Evolutionary conservation across 1,140 invertebrate species (phyloP).

Genomic region (Globodera rostochiensis): DNA sequence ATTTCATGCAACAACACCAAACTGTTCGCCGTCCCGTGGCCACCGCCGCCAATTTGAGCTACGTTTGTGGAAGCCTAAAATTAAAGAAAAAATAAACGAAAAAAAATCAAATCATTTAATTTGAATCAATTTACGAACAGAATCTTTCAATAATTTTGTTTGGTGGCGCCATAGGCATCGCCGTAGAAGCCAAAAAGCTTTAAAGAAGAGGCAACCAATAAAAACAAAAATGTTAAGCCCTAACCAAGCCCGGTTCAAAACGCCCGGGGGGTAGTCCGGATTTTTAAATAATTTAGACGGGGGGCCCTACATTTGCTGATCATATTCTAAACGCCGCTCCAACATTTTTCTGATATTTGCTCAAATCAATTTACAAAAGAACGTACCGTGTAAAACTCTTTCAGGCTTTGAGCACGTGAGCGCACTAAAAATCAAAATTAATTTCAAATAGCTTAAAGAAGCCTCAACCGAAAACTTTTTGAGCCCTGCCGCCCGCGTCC

Average conservation of each 20-base stretch:
- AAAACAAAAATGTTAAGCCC: no score
- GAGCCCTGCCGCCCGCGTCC: no score
- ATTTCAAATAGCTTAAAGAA: not conserved
- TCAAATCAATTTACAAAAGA: not conserved
- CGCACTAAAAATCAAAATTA: conserved; percentile 19
- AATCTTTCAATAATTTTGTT: no score
- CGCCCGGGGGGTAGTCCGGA: no score
- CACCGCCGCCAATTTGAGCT: not conserved
- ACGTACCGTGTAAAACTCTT: conserved; percentile 16
- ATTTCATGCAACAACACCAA: not conserved
- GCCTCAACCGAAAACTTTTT: not conserved
- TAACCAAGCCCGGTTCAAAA: no score
- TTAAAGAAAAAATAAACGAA: no score
- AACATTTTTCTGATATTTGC: not conserved
- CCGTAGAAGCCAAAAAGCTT: no score
- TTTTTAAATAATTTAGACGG: no score
- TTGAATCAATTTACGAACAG: no score
- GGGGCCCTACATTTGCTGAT: not conserved
- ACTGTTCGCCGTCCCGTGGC: not conserved
- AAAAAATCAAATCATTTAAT: no score
- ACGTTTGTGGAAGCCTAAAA: not conserved
- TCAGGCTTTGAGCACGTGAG: conserved; percentile 36
- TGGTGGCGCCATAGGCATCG: no score
- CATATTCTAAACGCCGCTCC: not conserved
- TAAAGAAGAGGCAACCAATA: no score